Evolutionary conservation across 2,888 invertebrate species (phyloP), one percentile per base, ranked within the genome.

Genomic region (Cordilura impudica): DNA sequence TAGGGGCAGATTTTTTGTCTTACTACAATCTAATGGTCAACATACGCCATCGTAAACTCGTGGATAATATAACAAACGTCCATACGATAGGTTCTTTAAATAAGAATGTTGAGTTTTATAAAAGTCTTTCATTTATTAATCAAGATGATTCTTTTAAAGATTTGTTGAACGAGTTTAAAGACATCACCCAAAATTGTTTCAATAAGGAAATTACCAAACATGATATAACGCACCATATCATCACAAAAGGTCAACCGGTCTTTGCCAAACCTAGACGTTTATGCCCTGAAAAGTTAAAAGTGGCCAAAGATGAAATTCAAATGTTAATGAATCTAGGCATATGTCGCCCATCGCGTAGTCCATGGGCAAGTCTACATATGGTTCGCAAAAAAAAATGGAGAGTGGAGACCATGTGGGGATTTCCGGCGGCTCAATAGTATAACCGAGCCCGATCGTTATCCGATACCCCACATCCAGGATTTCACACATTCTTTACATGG

Each of bases 1-100:
- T 83, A 1, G 82, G 82, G 1, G 82, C 82, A 0, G 84, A 84
- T 47, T 84, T 83, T 51, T 43, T 67, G 18, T 43, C 61, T 7
- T 31, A 16, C 7, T 66, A 49, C 10, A 65, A 65, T 1, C 19
- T 71, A 10, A n/a, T 49, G 12, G 49, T 75, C 2, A 49, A 71
- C 29, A n/a, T 74, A 19, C 49, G 49, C 4, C 53, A 75, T 26
- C 65, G 61, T 5, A 79, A 71, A 19, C 66, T 79, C 0, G 14
- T 71, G 4, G 78, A 75, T 16, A 60, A 53, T 14, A 1, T 65
- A 21, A 78, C 70, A 10, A 73, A 60, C 19, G 23, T 19, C n/a
- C 26, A 63, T 10, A 58, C 23, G 43, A 18, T 7, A 12, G 43
- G 76, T 7, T 19, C 61, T 35, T 45, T 65, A 2, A 16, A n/a